Conservation (phyloP, 2,888 invertebrate species). For the Darwinula stevensoni region DNA sequence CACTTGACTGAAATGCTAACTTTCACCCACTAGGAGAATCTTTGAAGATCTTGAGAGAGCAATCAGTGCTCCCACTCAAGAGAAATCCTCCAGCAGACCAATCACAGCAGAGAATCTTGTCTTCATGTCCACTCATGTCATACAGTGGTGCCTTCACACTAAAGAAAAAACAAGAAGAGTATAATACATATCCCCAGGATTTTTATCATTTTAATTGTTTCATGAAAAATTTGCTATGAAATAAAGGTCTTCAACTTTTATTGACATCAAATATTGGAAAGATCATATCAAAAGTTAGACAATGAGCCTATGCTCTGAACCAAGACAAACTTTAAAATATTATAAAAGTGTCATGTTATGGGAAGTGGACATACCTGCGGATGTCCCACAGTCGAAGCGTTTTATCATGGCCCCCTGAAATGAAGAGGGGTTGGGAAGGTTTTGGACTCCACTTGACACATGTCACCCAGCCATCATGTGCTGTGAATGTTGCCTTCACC, state of each 20-base stretch:
- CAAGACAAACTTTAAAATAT: slow-evolving; percentile 4
- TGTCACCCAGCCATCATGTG: slow-evolving; percentile 75
- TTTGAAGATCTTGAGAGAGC: slow-evolving; percentile 57
- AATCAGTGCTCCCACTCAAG: slow-evolving; percentile 75
- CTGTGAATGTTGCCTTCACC: slow-evolving; percentile 58
- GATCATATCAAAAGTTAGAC: too few relatives aligned
- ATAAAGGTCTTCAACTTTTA: too few relatives aligned
- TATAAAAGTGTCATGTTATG: slow-evolving; percentile 6
- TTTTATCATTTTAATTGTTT: too few relatives aligned
- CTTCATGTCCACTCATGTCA: slow-evolving; percentile 73
- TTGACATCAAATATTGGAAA: too few relatives aligned
- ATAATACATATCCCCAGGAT: slow-evolving; percentile 6
- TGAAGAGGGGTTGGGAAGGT: slow-evolving; percentile 47
- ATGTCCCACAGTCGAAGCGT: slow-evolving; percentile 85
- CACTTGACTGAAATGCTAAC: too few relatives aligned
- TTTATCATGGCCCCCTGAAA: slow-evolving; percentile 74
- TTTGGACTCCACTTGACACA: slow-evolving; percentile 63
- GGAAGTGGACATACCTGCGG: slow-evolving; percentile 38
- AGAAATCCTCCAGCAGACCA: slow-evolving; percentile 67
- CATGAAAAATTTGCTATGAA: slow-evolving; percentile 4
- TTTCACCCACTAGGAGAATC: too few relatives aligned
- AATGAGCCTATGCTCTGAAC: too few relatives aligned
- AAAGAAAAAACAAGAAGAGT: slow-evolving; percentile 14
- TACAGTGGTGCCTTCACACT: slow-evolving; percentile 72
- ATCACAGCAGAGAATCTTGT: slow-evolving; percentile 69